Percentiles rank a stretch among this genome's conserved stretches.
These are phyloP conservation scores for Cynodonichthys magdalenae DNA, from an alignment of 2,797 vertebrate genomes.

Conservation along the genomic window DNA sequence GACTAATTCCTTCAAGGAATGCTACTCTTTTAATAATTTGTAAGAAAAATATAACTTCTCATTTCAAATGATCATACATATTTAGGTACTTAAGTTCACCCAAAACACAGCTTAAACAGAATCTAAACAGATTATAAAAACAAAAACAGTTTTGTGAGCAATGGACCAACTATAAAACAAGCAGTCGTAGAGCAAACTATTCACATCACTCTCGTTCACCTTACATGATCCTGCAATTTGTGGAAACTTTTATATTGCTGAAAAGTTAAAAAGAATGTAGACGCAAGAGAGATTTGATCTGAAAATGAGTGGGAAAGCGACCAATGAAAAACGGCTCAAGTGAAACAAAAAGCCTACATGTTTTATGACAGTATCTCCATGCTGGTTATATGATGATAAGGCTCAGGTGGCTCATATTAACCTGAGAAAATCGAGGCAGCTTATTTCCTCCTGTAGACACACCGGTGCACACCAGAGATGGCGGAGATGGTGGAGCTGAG, in stretches of 20 bases:
- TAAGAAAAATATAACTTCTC: too few species aligned
- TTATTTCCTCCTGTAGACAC: slow-evolving; percentile 80
- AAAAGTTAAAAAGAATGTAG: slow-evolving; percentile 7
- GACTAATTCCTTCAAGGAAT: too few species aligned
- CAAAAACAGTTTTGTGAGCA: background rate
- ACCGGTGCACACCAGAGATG: slow-evolving; percentile 34
- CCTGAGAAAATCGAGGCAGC: slow-evolving; percentile 90
- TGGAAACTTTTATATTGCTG: slow-evolving; percentile 35
- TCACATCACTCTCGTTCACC: slow-evolving; percentile 1
- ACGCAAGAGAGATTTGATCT: slow-evolving; percentile 37
- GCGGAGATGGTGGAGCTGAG: background rate
- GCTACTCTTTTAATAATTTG: too few species aligned
- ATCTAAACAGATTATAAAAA: too few species aligned
- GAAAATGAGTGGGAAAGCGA: slow-evolving; percentile 41
- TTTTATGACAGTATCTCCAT: slow-evolving; percentile 59
- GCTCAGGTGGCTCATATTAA: slow-evolving; percentile 98
- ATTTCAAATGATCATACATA: too few species aligned
- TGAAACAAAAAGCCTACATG: slow-evolving; percentile 40
- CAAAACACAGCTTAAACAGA: too few species aligned
- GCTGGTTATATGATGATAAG: slow-evolving; percentile 81
- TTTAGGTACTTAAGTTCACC: too few species aligned
- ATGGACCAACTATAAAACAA: background rate
- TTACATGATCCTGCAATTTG: slow-evolving; percentile 17
- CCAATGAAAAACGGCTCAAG: slow-evolving; percentile 45
- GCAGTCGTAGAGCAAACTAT: slow-evolving; percentile 16